Conservation (phyloP, 2,888 invertebrate species). For the Macrosoma leucophasiata region DNA sequence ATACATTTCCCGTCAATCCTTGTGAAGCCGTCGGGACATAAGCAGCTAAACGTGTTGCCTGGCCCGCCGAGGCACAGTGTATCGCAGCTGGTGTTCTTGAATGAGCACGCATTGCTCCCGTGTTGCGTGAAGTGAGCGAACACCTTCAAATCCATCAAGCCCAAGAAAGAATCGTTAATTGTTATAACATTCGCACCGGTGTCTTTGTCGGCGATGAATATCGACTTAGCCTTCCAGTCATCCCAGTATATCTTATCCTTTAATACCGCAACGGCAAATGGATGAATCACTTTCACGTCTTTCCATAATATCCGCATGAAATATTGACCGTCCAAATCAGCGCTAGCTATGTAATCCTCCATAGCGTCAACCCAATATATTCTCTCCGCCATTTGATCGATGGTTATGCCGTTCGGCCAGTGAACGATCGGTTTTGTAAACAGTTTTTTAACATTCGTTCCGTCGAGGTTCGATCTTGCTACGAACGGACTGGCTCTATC, state of each 20-base stretch:
- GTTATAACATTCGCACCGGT: conserved; percentile 78
- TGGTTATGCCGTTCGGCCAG: conserved; percentile 92
- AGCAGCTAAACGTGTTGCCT: conserved; percentile 78
- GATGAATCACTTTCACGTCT: conserved; percentile 83
- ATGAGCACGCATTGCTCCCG: conserved; percentile 83
- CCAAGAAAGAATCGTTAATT: conserved; percentile 78
- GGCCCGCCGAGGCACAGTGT: conserved; percentile 88
- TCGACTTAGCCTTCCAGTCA: conserved; percentile 88
- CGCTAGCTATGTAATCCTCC: conserved; percentile 86
- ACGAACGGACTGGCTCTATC: conserved; percentile 85
- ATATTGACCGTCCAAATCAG: conserved; percentile 81
- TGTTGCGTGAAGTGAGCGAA: conserved; percentile 85
- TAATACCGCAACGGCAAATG: conserved; percentile 89
- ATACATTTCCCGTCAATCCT: conserved; percentile 77
- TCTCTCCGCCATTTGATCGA: conserved; percentile 86
- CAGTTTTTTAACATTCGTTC: conserved; percentile 78
- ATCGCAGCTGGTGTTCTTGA: conserved; percentile 77
- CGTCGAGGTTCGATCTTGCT: conserved; percentile 87
- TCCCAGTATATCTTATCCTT: conserved; percentile 94
- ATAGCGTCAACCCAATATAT: conserved; percentile 93
- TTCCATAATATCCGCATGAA: conserved; percentile 80
- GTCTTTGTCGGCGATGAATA: conserved; percentile 88
- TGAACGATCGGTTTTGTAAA: conserved; percentile 81
- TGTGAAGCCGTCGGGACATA: conserved; percentile 87
- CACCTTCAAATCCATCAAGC: conserved; percentile 88